Percentiles rank a stretch among this genome's conserved stretches.
These are phyloP conservation scores for Antheraea mylitta DNA, from an alignment of 1,140 invertebrate genomes.

Conservation along the genomic window DNA sequence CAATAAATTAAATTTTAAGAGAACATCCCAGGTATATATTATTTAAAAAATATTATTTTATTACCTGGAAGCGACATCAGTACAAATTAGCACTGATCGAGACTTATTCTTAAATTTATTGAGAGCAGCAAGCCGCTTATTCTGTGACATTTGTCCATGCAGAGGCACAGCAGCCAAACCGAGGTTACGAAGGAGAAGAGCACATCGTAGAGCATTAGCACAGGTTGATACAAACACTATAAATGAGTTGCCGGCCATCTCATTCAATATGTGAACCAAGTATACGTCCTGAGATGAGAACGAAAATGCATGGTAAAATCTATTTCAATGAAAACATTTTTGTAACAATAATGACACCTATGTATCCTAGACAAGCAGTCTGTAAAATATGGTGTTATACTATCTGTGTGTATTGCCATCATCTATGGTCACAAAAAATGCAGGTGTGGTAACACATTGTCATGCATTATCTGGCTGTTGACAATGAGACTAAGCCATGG, in stretches of 20 bases:
- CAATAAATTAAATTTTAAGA: too few relatives aligned
- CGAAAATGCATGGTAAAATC: too few relatives aligned
- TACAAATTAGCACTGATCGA: slow-evolving; percentile 94
- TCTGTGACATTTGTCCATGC: slow-evolving; percentile 98
- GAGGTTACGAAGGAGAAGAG: slow-evolving; percentile 92
- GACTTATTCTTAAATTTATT: slow-evolving; percentile 96
- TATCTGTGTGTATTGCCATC: too few relatives aligned
- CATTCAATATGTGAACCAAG: slow-evolving; percentile 97
- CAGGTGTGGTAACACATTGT: too few relatives aligned
- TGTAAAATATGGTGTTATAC: too few relatives aligned
- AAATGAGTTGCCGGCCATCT: slow-evolving; percentile 96
- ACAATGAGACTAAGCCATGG: too few relatives aligned
- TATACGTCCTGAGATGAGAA: slow-evolving; percentile 88
- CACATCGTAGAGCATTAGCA: slow-evolving; percentile 92
- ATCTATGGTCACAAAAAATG: too few relatives aligned
- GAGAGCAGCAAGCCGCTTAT: slow-evolving; percentile 93
- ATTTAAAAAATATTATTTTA: neutral
- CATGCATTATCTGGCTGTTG: too few relatives aligned
- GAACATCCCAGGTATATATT: too few relatives aligned
- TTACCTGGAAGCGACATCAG: slow-evolving; percentile 97
- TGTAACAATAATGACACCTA: too few relatives aligned
- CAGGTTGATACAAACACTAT: slow-evolving; percentile 99
- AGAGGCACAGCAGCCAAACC: slow-evolving; percentile 96
- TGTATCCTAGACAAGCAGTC: too few relatives aligned
- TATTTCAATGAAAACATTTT: too few relatives aligned